phyloP scores from a whole-genome alignment of 1,140 invertebrate genomes.

The Drosophila mauritiana region DNA sequence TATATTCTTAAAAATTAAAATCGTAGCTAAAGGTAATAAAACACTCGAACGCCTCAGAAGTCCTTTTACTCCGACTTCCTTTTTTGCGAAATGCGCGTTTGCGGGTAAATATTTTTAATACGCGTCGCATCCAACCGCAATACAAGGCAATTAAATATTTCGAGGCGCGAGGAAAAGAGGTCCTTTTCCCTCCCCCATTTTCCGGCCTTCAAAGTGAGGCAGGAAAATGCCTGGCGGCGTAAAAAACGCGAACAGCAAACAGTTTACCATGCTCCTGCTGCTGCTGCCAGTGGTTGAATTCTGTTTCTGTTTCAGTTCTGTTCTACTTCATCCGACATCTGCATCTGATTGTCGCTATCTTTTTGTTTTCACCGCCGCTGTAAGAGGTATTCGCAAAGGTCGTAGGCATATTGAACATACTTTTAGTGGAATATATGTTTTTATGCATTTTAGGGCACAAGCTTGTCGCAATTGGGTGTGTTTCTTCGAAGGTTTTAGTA shows the following conservation, averaged over 20 bases:
- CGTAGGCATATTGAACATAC: not conserved
- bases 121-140: conserved; percentile 78
- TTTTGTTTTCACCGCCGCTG: conserved; percentile 40
- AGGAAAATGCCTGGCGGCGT: conserved; percentile 40
- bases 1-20: not conserved
- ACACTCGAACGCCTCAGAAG: conserved; percentile 61
- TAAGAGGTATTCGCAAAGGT: conserved; percentile 11
- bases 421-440: not conserved
- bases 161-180: conserved; percentile 49
- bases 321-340: conserved; percentile 19
- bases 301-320: conserved; percentile 15
- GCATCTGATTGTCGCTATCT: conserved; percentile 71
- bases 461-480: too few relatives aligned
- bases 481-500: too few relatives aligned
- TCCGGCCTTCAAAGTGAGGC: conserved; percentile 54
- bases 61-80: conserved; percentile 6
- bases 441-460: too few relatives aligned
- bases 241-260: conserved; percentile 49
- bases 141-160: conserved; percentile 84
- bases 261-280: conserved; percentile 65
- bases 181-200: conserved; percentile 31
- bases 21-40: conserved; percentile 22
- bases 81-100: conserved; percentile 23
- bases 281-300: conserved; percentile 51
- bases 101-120: conserved; percentile 81